Conservation (phyloP, 2,113 vertebrate species). For the Thalassoma bifasciatum region DNA sequence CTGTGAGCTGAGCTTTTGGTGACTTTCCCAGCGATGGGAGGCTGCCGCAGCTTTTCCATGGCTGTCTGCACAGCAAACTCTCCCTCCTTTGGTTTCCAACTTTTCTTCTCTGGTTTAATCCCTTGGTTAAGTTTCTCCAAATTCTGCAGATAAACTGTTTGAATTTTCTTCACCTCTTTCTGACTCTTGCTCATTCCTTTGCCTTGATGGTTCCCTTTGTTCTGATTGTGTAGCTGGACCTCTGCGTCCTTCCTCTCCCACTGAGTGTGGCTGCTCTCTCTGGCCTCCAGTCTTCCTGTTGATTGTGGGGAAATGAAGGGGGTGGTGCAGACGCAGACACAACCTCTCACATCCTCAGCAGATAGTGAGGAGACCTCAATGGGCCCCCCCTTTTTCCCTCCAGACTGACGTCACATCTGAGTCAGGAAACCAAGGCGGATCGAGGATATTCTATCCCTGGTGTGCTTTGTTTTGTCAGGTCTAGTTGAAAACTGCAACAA, state of each 20-base stretch:
- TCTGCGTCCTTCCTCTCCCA: slow-evolving; percentile 63
- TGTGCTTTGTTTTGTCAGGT: slow-evolving; percentile 57
- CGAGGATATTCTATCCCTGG: slow-evolving; percentile 49
- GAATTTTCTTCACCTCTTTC: slow-evolving; percentile 79
- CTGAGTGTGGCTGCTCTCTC: slow-evolving; percentile 50
- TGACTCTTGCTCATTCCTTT: slow-evolving; percentile 77
- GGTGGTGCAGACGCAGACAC: slow-evolving; percentile 64
- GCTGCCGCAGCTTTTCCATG: slow-evolving; percentile 74
- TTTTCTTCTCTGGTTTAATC: slow-evolving; percentile 70
- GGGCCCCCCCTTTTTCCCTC: slow-evolving; percentile 38
- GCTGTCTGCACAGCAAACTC: slow-evolving; percentile 61
- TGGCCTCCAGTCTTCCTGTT: slow-evolving; percentile 81
- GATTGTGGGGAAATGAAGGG: slow-evolving; percentile 77
- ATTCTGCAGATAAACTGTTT: slow-evolving; percentile 74
- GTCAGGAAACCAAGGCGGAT: slow-evolving; percentile 70
- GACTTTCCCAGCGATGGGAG: slow-evolving; percentile 61
- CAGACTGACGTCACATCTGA: slow-evolving; percentile 66
- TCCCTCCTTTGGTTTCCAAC: slow-evolving; percentile 73
- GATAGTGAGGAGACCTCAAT: slow-evolving; percentile 60
- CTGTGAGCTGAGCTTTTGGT: slow-evolving; percentile 76
- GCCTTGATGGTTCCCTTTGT: slow-evolving; percentile 53
- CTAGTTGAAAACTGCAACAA: slow-evolving; percentile 26
- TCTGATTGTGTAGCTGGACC: slow-evolving; percentile 49
- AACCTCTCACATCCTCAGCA: slow-evolving; percentile 60
- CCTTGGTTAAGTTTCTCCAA: slow-evolving; percentile 76